Evolutionary conservation across 2,797 vertebrate genomes (phyloP), one percentile per base, ranked within the genome.

Genomic region (Muraenolepis orangiensis): DNA sequence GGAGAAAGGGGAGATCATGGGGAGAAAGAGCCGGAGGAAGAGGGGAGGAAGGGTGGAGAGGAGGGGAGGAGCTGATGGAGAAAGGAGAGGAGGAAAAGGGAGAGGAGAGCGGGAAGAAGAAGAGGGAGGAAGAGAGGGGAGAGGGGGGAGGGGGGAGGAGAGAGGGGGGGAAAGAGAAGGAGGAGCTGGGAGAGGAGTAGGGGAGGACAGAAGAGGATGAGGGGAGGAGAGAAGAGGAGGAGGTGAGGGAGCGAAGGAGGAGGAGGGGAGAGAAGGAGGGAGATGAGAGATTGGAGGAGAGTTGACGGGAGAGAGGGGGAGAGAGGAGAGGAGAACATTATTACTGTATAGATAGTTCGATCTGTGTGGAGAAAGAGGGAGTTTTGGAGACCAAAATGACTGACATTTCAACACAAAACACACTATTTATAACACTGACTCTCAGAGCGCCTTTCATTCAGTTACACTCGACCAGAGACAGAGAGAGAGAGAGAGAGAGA

Each of bases 91-190:
- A 20, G 68, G 18, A 34, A 7, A 14, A 0, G 28, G 30, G 31
- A 31, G 30, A 8, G 8, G 18, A 14, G 32, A 31, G 42, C 7
- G 29, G 20, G 42, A 11, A 6, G 29, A 6, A 10, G 10, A 18
- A 3, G 71, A 13, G 38, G 28, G 28, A 7, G 6, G 23, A 13
- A 38, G 20, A 32, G n/a, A 11, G 36, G 3, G 3, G 34, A 11
- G 70, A 38, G 11, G 76, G 76, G 38, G 70, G 66, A 29, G 68
- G 69, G 26, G 68, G 34, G 18, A 69, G 72, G 51, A n/a, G 20
- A 23, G 51, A 57, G 12, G 57, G 20, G 57, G 57, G n/a, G 20
- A 26, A 61, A 20, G 57, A 61, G 16, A 16, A 42, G 2, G 40
- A 16, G 13, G 13, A 42, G 2, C 2, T 42, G 40, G 40, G 40